phyloP scores from a whole-genome alignment of 1,140 invertebrate species.

The Nymphalis io region DNA sequence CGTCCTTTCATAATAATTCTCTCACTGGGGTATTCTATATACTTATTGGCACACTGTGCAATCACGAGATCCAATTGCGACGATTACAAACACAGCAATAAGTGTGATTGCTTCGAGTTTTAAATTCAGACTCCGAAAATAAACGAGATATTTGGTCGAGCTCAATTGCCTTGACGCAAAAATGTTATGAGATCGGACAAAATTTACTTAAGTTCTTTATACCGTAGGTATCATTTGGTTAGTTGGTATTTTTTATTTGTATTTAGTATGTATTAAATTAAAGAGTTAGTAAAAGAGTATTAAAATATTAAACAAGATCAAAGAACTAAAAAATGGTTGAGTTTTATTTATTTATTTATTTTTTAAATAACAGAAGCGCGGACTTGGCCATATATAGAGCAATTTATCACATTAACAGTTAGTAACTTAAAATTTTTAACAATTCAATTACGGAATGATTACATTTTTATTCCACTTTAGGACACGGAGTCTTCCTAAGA shows the following conservation, averaged over 20 bases:
- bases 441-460: not conserved
- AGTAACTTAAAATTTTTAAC: not conserved
- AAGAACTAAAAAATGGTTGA: too few relatives aligned
- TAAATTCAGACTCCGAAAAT: constrained; percentile 11
- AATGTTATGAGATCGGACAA: constrained; percentile 24
- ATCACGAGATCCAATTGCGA: constrained; percentile 1
- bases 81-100: constrained; percentile 10
- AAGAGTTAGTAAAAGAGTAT: too few relatives aligned
- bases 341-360: too few relatives aligned
- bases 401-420: constrained; percentile 5
- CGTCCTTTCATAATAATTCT: constrained; percentile 35
- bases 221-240: constrained; percentile 4
- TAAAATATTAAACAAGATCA: too few relatives aligned
- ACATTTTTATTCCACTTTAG: constrained; percentile 43
- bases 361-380: too few relatives aligned
- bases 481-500: constrained; percentile 86
- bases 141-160: constrained; percentile 8
- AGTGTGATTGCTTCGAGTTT: constrained; percentile 16
- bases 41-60: constrained; percentile 9
- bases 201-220: constrained; percentile 30
- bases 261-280: not conserved
- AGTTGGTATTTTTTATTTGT: not conserved
- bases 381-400: too few relatives aligned
- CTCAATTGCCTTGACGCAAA: constrained; percentile 24
- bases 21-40: constrained; percentile 12